Evolutionary conservation across 2,888 invertebrate species (phyloP), one percentile per base, ranked within the genome.

Genomic region (Pterostichus niger): DNA sequence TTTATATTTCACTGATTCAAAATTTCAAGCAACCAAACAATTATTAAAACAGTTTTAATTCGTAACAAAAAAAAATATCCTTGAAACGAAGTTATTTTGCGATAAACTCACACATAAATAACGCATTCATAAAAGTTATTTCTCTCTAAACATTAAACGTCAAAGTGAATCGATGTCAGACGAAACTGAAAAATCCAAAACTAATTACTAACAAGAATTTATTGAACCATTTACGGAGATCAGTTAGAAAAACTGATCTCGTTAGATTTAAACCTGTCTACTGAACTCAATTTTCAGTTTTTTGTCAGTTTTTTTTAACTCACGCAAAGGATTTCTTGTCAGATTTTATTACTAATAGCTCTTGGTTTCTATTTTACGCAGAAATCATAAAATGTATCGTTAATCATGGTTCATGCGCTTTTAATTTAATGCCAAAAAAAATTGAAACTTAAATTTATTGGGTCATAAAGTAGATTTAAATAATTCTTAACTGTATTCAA

Each of bases 161-260:
- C 40, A 5, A 6, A 40, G 40, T 5, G 5, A 40, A 40, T 40
- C 40, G 40, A 40, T 40, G 40, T 40, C 40, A 40, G 9, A 40
- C 40, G 5, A 40, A 40, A 3, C 40, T 40, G 6, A 40, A 44
- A 49, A 49, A 49, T 49, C 2, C 49, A 2, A 49, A 49, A n/a
- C 49, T 49, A 49, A 49, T 49, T 17, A 56, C 56, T 5, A 4
- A 52, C n/a, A 52, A 52, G 52, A 52, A 52, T 52, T 52, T 52
- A 52, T 52, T 52, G 52, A 11, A 17, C 17, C 56, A 17, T 56
- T 17, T 17, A 56, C 15, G 56, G 17, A 13, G 56, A 56, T 56
- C 13, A 6, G 56, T 10, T 6, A 17, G 56, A 56, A 56, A 56
- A 56, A 56, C 56, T 56, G 56, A 56, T 56, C 56, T 56, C 56